Base-by-base conservation (phyloP, 2,888 invertebrate species). In the Aspidapion aeneum region DNA sequence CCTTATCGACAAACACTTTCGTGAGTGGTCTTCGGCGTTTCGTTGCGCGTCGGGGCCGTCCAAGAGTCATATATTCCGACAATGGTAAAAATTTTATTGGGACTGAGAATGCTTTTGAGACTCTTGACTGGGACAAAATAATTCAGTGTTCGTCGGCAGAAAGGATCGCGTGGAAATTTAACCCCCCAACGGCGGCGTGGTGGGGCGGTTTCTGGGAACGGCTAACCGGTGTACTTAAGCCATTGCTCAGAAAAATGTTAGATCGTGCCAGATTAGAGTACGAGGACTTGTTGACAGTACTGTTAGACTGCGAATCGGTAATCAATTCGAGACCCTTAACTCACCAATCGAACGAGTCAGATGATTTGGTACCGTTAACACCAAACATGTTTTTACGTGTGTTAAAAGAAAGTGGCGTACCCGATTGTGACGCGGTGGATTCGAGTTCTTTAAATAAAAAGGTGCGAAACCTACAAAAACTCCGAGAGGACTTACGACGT, bases 161-260 rank as follows among this genome's bases (percentile, higher is more conserved):
- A 18, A 50, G 67, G 20, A 74, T 76, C 35, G 35, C 57, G 20
- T 74, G 76, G 75, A 64, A 66, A 12, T 80, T 80, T 64, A 80
- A 76, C 58, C 75, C 77, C 2, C 78, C 78, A 2, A 67, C 72
- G 0, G 75, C 79, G 1, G 68, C 79, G 1, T 82, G 81, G 80
- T 77, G 77, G 78, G 79, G 80, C 57, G 80, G 81, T 52, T 77
- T 75, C 68, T 82, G 77, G 73, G 80, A 81, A 68, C 67, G 79
- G 18, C 65, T 81, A 2, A 71, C 80, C 12, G 71, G 75, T 7
- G 57, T 76, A 5, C 49, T 80, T 3, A 82, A 82, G 66, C 62
- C 63, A 9, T 59, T 79, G 9, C 61, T 81, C 17, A 62, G 74
- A 16, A 71, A 73, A 59, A 69, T 75, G 5, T 63, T 81, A 1